A percentile compares a stretch with the other conserved stretches of the same genome.
These are phyloP conservation scores for Diarsia dahlii DNA, from an alignment of 2,888 invertebrate genomes.

Conservation along the genomic window DNA sequence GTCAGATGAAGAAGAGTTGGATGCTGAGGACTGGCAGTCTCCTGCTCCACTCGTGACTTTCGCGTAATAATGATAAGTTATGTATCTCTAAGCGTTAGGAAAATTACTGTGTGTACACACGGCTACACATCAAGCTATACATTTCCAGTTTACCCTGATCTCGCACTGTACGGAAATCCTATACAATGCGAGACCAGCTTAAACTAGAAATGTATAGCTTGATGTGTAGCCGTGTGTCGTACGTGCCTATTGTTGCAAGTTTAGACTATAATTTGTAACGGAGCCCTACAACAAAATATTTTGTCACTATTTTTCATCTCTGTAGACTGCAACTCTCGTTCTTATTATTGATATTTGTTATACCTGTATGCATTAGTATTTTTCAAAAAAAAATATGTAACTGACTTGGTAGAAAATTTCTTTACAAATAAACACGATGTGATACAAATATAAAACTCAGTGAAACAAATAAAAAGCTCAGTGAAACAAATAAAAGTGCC, in stretches of 20 bases:
- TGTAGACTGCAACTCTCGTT: constrained; percentile 10
- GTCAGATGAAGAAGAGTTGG: constrained; percentile 85
- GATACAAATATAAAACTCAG: too few species aligned
- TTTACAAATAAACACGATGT: background rate
- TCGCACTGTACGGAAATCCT: too few species aligned
- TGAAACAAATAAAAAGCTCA: background rate
- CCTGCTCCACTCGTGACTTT: constrained; percentile 87
- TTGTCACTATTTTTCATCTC: background rate
- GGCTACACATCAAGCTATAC: too few species aligned
- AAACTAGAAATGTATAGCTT: too few species aligned
- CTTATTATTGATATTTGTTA: rapidly evolving
- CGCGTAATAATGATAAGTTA: constrained; percentile 58
- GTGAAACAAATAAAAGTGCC: background rate
- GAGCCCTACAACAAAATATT: constrained; percentile 36
- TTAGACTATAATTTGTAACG: background rate
- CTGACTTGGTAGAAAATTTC: background rate
- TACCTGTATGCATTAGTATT: background rate
- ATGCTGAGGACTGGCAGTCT: constrained; percentile 80
- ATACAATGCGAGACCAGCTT: too few species aligned
- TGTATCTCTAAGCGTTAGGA: background rate
- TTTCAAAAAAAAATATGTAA: background rate
- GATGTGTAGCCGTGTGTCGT: too few species aligned
- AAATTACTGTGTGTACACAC: background rate
- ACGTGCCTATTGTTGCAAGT: background rate
- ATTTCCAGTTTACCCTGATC: too few species aligned